Conservation (phyloP, 2,888 invertebrate species). For the Heliconius ethilla region DNA sequence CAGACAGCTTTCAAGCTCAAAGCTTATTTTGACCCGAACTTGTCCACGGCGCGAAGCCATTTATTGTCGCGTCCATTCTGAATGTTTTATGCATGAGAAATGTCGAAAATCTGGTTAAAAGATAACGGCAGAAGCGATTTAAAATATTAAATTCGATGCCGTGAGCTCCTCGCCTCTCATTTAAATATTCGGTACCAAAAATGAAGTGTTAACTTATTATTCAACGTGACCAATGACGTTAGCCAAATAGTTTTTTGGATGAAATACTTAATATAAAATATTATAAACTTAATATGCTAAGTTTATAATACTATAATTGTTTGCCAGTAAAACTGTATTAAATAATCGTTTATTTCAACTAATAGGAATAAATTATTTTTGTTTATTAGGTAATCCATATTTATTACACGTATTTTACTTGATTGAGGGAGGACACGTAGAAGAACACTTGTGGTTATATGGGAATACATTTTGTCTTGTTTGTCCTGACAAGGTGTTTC, state of each 20-base stretch:
- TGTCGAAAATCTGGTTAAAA: constrained; percentile 24
- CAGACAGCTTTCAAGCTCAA: constrained; percentile 21
- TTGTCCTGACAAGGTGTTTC: constrained; percentile 10
- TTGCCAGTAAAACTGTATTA: neutral
- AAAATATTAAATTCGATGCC: constrained; percentile 19
- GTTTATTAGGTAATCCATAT: neutral
- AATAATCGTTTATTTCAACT: neutral
- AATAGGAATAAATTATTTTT: neutral
- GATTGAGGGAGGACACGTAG: neutral
- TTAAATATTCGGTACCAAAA: constrained; percentile 19
- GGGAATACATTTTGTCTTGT: neutral
- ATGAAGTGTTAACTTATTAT: constrained; percentile 14
- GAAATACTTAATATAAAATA: neutral
- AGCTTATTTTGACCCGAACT: constrained; percentile 24
- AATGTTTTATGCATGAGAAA: constrained; percentile 30
- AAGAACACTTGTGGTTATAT: neutral
- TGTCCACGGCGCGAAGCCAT: constrained; percentile 20
- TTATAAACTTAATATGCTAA: neutral
- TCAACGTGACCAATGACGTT: constrained; percentile 3
- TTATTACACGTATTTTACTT: neutral
- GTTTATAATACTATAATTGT: neutral
- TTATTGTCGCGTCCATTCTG: constrained; percentile 22
- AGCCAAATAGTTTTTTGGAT: neutral
- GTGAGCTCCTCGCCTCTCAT: constrained; percentile 15
- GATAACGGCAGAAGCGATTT: constrained; percentile 21